Evolutionary conservation across 2,113 vertebrate species (phyloP).

Genomic region (Scalopus aquaticus): DNA sequence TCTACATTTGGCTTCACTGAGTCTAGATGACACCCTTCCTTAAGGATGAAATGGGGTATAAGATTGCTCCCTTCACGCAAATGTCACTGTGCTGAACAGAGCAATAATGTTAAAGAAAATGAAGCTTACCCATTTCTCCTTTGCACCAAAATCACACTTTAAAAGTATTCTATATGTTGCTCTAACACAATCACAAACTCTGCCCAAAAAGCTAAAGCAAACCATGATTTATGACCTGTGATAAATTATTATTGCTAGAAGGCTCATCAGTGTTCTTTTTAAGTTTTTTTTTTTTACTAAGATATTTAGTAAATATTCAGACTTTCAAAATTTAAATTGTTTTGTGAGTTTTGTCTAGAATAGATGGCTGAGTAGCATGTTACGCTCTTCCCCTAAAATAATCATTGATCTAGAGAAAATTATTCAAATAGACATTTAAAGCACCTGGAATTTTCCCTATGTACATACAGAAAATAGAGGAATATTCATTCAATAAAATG

Average conservation of each 20-base stretch:
- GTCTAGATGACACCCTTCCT: not conserved
- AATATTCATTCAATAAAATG: not conserved
- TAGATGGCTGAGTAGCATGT: not conserved
- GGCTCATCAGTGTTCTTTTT: not conserved
- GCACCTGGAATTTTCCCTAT: not conserved
- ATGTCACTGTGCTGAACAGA: not conserved
- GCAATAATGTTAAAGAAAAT: not conserved
- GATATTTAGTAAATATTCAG: not conserved
- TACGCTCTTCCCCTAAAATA: not conserved
- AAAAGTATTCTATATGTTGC: not conserved
- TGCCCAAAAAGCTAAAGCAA: not conserved
- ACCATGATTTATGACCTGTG: slow-evolving; percentile 13
- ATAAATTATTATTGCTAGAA: slow-evolving; percentile 25
- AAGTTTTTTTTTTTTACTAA: not conserved
- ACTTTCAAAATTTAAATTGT: not conserved
- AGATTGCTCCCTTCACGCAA: not conserved
- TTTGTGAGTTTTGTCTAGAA: not conserved
- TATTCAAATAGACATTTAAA: not conserved
- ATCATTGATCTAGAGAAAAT: not conserved
- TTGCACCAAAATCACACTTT: not conserved
- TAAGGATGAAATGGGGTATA: not conserved
- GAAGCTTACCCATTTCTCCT: not conserved
- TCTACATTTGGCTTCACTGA: not conserved
- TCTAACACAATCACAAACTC: not conserved
- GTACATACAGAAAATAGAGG: not conserved